These are phyloP conservation scores for Tragelaphus oryx DNA, from an alignment of 2,797 vertebrate species.

Conservation along the genomic window DNA sequence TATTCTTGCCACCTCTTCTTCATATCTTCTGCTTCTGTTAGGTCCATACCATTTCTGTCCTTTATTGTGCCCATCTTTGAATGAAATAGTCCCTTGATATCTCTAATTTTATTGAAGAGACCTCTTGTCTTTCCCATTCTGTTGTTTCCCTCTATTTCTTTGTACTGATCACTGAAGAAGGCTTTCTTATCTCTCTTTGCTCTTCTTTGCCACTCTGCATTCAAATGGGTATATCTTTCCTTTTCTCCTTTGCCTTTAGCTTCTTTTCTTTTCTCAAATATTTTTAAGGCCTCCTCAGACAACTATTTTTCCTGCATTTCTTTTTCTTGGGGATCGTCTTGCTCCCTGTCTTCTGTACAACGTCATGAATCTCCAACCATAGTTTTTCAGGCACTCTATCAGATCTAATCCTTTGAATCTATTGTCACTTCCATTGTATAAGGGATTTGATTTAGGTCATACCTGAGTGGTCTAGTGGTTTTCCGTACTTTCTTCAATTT, in stretches of 20 bases:
- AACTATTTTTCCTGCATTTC: not conserved
- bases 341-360: not conserved
- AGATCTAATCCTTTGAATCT: not conserved
- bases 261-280: not conserved
- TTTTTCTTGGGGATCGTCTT: not conserved
- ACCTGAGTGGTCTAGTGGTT: not conserved
- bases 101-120: not conserved
- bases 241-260: not conserved
- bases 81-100: not conserved
- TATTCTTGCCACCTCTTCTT: not conserved
- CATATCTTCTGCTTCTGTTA: not conserved
- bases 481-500: not conserved
- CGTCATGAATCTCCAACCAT: accelerated
- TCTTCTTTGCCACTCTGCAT: not conserved
- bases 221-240: not conserved
- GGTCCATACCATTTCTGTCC: not conserved
- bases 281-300: not conserved
- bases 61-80: not conserved
- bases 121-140: not conserved
- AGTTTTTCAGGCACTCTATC: not conserved
- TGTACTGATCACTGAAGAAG: not conserved
- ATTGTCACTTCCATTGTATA: not conserved
- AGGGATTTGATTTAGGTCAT: not conserved
- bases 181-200: not conserved
- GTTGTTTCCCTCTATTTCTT: not conserved